A percentile compares a stretch with the other conserved stretches of the same genome.
phyloP scores from a whole-genome alignment of 2,888 invertebrate genomes.

The Apodemia hepburni region DNA sequence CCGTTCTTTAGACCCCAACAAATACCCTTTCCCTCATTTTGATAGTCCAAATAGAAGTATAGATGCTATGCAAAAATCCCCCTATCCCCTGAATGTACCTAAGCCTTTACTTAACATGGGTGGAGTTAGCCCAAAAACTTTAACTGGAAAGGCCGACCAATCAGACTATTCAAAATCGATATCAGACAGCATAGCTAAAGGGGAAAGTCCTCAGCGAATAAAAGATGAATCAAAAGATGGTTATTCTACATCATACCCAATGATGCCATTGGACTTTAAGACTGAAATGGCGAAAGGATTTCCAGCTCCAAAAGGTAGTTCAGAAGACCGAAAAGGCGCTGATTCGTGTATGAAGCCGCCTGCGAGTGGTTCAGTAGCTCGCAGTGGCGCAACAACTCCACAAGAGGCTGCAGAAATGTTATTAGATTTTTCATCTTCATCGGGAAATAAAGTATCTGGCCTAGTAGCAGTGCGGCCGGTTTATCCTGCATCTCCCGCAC shows the following conservation, averaged over 20 bases:
- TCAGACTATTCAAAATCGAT: constrained; percentile 60
- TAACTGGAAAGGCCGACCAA: constrained; percentile 51
- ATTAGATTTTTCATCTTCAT: constrained; percentile 82
- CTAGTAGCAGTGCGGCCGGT: constrained; percentile 78
- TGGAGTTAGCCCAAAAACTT: constrained; percentile 65
- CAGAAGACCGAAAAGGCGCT: constrained; percentile 69
- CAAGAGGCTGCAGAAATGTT: constrained; percentile 84
- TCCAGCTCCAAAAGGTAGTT: constrained; percentile 64
- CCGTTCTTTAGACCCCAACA: constrained; percentile 62
- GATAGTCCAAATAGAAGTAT: constrained; percentile 57
- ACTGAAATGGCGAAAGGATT: constrained; percentile 71
- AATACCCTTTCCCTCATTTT: constrained; percentile 68
- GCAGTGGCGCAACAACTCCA: constrained; percentile 69
- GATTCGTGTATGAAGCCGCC: constrained; percentile 73
- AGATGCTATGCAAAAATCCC: constrained; percentile 63
- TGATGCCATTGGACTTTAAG: constrained; percentile 68
- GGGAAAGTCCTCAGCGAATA: constrained; percentile 54
- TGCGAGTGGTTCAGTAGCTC: constrained; percentile 60
- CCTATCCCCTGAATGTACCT: constrained; percentile 67
- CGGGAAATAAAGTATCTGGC: constrained; percentile 77
- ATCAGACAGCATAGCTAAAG: constrained; percentile 60
- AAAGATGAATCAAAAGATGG: constrained; percentile 66
- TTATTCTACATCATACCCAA: constrained; percentile 53
- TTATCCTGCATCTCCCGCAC: constrained; percentile 83
- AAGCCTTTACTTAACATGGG: constrained; percentile 70